Evolutionary conservation across 1,140 invertebrate species (phyloP), one percentile per base, ranked within the genome.

Genomic region (Drosophila tsacasi): DNA sequence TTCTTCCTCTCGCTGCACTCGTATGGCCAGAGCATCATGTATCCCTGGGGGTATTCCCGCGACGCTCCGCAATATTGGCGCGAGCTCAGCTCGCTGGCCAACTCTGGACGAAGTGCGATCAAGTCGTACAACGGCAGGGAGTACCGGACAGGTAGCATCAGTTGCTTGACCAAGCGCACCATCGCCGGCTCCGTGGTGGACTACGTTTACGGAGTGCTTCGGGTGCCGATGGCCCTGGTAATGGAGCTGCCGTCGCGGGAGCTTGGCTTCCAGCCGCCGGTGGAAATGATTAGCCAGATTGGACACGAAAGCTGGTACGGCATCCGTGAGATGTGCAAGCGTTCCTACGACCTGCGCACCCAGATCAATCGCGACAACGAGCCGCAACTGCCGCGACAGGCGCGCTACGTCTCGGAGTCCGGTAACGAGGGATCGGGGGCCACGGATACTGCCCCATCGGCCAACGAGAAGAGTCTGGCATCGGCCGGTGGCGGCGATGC

Each of bases 1-100:
- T 93, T 96, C 42, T 97, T 96, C 81, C 92, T 97, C 2, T 95
- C 96, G 0, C 79, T 97, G 17, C 96, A 97, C 87, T 94, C 96
- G 0, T 97, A 96, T 78, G 94, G 94, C 4, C 93, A 95, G 66
- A 93, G 94, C 59, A 93, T 95, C 30, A 94, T 95, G 46, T 95
- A 95, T 76, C 95, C 95, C 0, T 95, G 94, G 94, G 95, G 94
- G n/a, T 95, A 94, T 72, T 94, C 93, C 2, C 94, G 93, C 57
- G 78, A 90, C 25, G 49, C 93, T 91, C 37, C 94, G 81, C 5
- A 76, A 8, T 68, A 76, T 21, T 83, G 74, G 71, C 60, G 73
- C 0, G 79, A 92, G 21, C 69, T 93, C 3, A 79, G 92, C 17
- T 92, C 93, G 3, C 91, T 95, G 10, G 82, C 93, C 17, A 79